Conservation (phyloP, 2,888 invertebrate genomes). For the Habrosyne pyritoides region DNA sequence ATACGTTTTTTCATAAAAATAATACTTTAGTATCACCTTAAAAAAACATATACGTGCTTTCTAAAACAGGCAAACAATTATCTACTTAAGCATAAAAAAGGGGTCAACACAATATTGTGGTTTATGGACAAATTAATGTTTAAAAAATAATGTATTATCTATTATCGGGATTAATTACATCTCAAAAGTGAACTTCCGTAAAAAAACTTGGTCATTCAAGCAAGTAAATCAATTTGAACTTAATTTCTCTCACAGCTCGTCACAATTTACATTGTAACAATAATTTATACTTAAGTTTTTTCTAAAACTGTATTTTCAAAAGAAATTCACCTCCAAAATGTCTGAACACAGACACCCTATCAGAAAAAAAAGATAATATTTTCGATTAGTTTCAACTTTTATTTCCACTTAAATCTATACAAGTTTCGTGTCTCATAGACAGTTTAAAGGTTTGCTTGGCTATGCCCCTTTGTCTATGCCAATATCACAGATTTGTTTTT, state of each 20-base stretch:
- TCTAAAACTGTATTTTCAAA: too few species aligned
- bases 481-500: conserved; percentile 43
- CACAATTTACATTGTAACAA: conserved; percentile 6
- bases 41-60: too few species aligned
- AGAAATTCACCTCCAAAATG: conserved; percentile 77
- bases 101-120: neutral
- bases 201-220: conserved; percentile 22
- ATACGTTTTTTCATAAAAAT: too few species aligned
- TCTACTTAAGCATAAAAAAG: too few species aligned
- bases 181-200: conserved; percentile 73
- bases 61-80: too few species aligned
- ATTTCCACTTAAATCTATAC: conserved; percentile 58
- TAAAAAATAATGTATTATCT: conserved; percentile 20
- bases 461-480: conserved; percentile 9
- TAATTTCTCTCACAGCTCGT: conserved; percentile 5
- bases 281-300: conserved; percentile 10
- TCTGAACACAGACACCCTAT: conserved; percentile 79
- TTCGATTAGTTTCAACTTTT: conserved; percentile 51
- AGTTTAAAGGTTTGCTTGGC: conserved; percentile 6
- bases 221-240: neutral
- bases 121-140: conserved; percentile 8
- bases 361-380: conserved; percentile 69
- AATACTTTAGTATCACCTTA: too few species aligned
- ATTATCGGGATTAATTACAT: conserved; percentile 53
- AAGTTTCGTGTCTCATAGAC: conserved; percentile 15